phyloP scores from a whole-genome alignment of 2,113 vertebrate species.

The Python bivittatus region DNA sequence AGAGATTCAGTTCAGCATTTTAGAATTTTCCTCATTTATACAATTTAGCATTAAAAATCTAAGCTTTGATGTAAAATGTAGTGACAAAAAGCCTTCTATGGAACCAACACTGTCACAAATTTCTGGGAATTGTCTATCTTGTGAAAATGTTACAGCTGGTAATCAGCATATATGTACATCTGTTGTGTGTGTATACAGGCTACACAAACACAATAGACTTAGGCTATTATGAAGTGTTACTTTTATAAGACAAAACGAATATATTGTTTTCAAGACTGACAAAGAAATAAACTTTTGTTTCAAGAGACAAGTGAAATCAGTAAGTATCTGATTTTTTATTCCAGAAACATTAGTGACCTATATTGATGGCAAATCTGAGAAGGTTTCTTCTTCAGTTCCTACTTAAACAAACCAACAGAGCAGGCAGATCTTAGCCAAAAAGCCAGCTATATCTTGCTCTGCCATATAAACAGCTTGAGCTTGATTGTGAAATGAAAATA shows the following conservation, averaged over 20 bases:
- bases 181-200: neutral
- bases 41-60: neutral
- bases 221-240: neutral
- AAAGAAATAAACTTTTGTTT: neutral
- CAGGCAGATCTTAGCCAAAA: neutral
- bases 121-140: neutral
- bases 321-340: neutral
- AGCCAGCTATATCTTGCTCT: conserved; percentile 17
- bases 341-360: neutral
- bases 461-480: conserved; percentile 67
- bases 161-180: neutral
- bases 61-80: neutral
- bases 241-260: neutral
- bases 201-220: neutral
- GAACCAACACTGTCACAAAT: neutral
- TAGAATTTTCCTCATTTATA: neutral
- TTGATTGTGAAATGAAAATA: conserved; percentile 71
- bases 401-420: neutral
- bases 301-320: neutral
- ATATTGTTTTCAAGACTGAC: neutral
- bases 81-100: neutral
- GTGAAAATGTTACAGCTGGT: neutral
- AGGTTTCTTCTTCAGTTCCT: conserved; percentile 6
- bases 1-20: neutral
- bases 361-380: neutral